Evolutionary conservation across 2,888 invertebrate genomes (phyloP).

Genomic region (Tromatobia lineatoria): DNA sequence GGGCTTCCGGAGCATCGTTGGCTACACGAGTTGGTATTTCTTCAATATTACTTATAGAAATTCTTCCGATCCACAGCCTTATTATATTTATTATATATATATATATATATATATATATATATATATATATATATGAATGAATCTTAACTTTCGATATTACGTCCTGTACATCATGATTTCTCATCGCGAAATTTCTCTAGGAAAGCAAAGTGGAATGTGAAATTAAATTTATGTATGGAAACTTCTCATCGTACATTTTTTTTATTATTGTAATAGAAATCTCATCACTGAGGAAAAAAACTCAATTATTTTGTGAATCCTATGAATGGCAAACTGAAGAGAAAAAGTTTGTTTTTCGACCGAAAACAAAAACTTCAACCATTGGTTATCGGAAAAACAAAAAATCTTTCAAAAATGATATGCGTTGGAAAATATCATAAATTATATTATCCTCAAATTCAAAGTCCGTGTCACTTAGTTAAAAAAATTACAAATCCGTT

Average conservation of each 20-base stretch:
- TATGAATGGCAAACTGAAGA: no score
- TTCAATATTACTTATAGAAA: slow-evolving; percentile 5
- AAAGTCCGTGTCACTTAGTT: no score
- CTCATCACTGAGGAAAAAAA: no score
- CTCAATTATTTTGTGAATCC: no score
- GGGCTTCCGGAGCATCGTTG: not conserved
- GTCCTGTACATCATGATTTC: not conserved
- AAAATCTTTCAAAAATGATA: no score
- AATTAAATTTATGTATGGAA: not conserved
- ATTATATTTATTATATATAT: not conserved
- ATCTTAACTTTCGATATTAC: not conserved
- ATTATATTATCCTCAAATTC: no score
- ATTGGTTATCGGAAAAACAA: no score
- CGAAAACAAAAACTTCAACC: no score
- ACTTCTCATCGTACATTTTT: not conserved
- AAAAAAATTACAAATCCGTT: no score
- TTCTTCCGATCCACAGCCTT: not conserved
- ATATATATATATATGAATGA: not conserved
- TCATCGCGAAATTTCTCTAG: not conserved
- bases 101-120: not conserved
- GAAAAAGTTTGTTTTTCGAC: no score
- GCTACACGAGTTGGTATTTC: not conserved
- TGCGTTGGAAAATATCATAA: no score
- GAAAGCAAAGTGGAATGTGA: not conserved
- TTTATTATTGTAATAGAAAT: not conserved